phyloP scores from a whole-genome alignment of 2,113 vertebrate genomes.

The Odobenus rosmarus region DNA sequence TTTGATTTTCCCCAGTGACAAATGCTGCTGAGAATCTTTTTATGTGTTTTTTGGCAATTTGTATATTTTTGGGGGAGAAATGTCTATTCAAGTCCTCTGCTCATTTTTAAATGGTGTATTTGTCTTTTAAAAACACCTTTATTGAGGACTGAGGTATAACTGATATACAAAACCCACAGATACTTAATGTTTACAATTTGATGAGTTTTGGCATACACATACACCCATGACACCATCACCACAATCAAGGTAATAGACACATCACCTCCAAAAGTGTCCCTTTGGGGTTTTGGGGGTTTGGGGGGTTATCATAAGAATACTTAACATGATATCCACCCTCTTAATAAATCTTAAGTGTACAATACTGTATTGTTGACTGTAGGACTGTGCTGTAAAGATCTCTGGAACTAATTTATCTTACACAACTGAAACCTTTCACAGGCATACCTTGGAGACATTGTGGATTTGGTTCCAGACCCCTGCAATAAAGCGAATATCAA shows the following conservation, averaged over 20 bases:
- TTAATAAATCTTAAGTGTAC: background rate
- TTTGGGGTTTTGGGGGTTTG: background rate
- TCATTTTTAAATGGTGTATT: background rate
- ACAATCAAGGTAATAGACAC: background rate
- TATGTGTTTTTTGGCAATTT: background rate
- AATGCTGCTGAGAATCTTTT: background rate
- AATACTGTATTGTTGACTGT: background rate
- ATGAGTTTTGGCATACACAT: background rate
- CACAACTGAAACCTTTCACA: background rate
- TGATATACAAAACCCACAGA: background rate
- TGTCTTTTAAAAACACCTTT: background rate
- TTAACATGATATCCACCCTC: background rate
- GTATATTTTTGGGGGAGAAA: background rate
- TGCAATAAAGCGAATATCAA: background rate
- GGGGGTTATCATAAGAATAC: background rate
- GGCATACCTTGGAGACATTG: background rate
- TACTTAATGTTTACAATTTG: background rate
- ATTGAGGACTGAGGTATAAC: background rate
- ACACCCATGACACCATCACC: background rate
- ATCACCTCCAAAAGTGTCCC: background rate
- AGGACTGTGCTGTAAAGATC: background rate
- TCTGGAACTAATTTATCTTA: background rate
- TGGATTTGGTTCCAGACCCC: background rate
- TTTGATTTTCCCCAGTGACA: background rate
- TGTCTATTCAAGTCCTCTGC: background rate